Evolutionary conservation across 2,888 invertebrate genomes (phyloP).

Genomic region (Campoletis raptor): DNA sequence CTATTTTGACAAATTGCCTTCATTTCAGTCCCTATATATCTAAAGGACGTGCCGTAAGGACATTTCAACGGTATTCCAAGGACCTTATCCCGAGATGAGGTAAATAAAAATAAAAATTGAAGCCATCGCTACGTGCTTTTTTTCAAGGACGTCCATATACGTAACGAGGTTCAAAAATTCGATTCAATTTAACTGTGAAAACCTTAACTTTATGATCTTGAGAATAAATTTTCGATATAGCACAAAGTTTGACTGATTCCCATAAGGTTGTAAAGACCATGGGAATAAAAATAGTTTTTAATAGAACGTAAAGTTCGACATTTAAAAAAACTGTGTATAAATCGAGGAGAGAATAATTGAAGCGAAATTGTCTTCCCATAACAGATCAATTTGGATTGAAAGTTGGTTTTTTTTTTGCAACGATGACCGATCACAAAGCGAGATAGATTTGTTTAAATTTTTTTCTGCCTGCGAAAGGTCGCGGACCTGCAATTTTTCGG

Average conservation of each 20-base stretch:
- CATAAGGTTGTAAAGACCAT: constrained; percentile 6
- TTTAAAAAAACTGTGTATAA: constrained; percentile 2
- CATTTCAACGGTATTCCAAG: too few species aligned
- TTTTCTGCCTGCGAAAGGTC: neutral
- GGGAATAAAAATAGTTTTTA: constrained; percentile 17
- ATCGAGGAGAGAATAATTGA: constrained; percentile 16
- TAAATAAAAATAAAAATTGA: neutral
- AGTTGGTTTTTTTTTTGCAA: constrained; percentile 2
- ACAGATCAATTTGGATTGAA: constrained; percentile 31
- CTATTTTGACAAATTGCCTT: constrained; percentile 2
- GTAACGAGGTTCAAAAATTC: too few species aligned
- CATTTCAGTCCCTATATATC: neutral
- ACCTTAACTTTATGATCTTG: neutral
- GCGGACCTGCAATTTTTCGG: constrained; percentile 19
- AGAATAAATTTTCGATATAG: constrained; percentile 2
- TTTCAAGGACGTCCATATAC: neutral
- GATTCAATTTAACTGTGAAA: neutral
- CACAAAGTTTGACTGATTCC: constrained; percentile 1
- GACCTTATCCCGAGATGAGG: neutral
- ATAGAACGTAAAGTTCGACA: neutral
- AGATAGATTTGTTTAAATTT: constrained; percentile 32
- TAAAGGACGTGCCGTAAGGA: neutral
- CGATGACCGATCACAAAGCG: neutral
- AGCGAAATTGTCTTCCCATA: constrained; percentile 9
- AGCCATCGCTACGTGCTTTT: neutral